phyloP scores from a whole-genome alignment of 2,888 invertebrate genomes.

The Tineola bisselliella region DNA sequence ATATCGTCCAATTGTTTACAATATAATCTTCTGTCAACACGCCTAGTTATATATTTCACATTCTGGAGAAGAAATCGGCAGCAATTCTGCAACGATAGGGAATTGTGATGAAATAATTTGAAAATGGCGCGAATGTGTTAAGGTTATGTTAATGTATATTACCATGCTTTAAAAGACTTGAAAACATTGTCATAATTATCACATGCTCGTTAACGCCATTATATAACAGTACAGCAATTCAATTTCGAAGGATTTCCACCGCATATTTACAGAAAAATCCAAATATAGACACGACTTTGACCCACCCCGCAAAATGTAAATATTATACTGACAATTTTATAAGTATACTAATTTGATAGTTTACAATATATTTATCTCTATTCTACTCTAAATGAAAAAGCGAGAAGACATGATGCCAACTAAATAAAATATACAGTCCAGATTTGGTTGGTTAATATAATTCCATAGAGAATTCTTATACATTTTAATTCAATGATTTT shows the following conservation, averaged over 20 bases:
- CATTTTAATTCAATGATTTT: no score
- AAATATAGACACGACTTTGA: neutral
- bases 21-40: neutral
- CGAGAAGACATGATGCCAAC: no score
- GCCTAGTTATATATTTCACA: neutral
- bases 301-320: neutral
- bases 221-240: neutral
- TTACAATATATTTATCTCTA: no score
- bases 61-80: neutral
- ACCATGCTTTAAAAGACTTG: neutral
- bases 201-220: neutral
- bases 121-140: neutral
- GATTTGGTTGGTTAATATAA: no score
- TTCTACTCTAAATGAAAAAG: no score
- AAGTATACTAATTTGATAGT: neutral
- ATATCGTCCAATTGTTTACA: constrained; percentile 24
- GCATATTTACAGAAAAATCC: neutral
- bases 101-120: neutral
- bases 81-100: neutral
- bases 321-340: neutral
- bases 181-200: neutral
- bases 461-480: no score
- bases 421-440: no score
- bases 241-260: neutral
- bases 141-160: neutral